Evolutionary conservation across 2,113 vertebrate genomes (phyloP).

Genomic region (Cynocephalus volans): DNA sequence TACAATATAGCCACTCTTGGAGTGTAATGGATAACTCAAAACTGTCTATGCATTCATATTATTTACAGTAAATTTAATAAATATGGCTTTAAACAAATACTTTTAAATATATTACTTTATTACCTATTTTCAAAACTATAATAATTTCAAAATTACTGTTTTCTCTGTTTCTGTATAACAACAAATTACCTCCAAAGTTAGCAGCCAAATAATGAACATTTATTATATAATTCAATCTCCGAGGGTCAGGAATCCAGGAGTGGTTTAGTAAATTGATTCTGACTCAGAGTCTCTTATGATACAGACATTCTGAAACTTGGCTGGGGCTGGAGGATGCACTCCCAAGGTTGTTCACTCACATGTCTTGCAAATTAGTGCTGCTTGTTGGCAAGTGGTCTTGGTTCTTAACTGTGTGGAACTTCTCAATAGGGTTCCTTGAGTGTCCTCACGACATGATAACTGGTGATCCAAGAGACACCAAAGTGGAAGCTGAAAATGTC

Average conservation of each 20-base stretch:
- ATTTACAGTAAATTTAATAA: constrained; percentile 87
- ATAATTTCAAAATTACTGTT: not conserved
- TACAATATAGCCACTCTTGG: not conserved
- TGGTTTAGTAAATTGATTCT: not conserved
- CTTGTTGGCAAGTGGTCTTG: not conserved
- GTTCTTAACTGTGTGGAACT: not conserved
- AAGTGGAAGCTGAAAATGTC: not conserved
- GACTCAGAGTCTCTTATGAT: not conserved
- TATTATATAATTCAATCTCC: not conserved
- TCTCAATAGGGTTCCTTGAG: not conserved
- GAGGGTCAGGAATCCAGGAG: not conserved
- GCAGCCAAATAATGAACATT: not conserved
- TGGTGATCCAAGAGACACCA: not conserved
- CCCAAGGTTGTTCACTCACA: not conserved
- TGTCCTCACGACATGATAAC: not conserved
- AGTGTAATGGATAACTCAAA: not conserved
- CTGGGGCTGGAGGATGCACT: not conserved
- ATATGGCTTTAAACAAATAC: constrained; percentile 90
- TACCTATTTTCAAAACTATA: not conserved
- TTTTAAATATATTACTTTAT: constrained; percentile 89
- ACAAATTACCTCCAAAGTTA: not conserved
- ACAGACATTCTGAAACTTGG: not conserved
- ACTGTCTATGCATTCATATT: not conserved
- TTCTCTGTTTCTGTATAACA: constrained; percentile 3
- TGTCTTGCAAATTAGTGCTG: not conserved